Evolutionary conservation across 2,888 invertebrate genomes (phyloP).

Genomic region (Phragmatobia fuliginosa): DNA sequence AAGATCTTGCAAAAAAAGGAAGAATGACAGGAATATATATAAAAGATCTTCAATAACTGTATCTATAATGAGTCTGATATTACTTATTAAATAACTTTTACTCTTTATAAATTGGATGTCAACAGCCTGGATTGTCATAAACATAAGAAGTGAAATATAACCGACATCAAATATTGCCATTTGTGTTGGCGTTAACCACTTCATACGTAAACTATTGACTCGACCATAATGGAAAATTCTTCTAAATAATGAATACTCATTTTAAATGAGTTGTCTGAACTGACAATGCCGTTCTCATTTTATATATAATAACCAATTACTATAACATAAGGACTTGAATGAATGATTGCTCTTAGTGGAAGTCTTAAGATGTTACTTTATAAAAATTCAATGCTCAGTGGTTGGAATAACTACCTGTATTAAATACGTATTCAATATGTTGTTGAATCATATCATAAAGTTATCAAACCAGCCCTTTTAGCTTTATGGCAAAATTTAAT

Average conservation of each 20-base stretch:
- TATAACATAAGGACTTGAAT: background rate
- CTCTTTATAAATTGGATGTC: background rate
- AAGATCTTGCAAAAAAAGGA: background rate
- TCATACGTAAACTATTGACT: background rate
- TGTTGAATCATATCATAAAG: too few species aligned
- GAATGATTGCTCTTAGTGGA: background rate
- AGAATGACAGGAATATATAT: background rate
- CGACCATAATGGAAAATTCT: background rate
- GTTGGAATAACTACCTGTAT: background rate
- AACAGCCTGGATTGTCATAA: background rate
- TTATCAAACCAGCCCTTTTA: background rate
- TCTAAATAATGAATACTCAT: background rate
- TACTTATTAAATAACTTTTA: background rate
- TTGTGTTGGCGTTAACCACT: background rate
- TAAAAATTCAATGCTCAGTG: background rate
- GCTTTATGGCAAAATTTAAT: background rate
- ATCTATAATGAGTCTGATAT: background rate
- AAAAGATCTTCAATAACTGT: background rate
- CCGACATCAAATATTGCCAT: background rate
- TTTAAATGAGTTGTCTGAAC: background rate
- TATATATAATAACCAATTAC: background rate
- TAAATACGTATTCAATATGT: background rate
- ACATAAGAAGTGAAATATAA: conserved; percentile 1
- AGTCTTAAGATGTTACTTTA: background rate
- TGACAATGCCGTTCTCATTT: background rate